Evolutionary conservation across 2,113 vertebrate genomes (phyloP).

Genomic region (Ramphastos sulfuratus): DNA sequence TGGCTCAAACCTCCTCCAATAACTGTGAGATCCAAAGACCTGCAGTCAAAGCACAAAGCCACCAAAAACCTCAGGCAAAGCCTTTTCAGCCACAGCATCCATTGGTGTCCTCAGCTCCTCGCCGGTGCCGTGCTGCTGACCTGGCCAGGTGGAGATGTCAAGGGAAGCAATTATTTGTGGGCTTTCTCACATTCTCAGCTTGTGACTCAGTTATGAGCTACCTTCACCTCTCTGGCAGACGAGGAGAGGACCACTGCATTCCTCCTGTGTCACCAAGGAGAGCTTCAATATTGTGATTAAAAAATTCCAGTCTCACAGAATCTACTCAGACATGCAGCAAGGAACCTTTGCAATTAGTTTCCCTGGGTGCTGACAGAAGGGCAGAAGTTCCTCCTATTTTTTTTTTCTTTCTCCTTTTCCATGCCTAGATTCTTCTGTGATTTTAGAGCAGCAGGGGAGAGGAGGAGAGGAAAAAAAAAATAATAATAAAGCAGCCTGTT

Average conservation of each 20-base stretch:
- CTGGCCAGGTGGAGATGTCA: background rate
- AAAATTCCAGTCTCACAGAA: background rate
- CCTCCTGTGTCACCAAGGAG: background rate
- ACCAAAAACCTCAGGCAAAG: background rate
- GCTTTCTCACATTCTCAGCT: background rate
- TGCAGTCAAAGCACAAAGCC: constrained; percentile 58
- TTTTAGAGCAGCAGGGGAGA: background rate
- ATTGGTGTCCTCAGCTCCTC: background rate
- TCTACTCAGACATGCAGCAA: background rate
- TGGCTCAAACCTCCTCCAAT: constrained; percentile 20
- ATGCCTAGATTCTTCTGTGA: background rate
- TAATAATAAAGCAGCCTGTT: background rate
- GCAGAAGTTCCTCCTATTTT: background rate
- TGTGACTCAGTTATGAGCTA: background rate
- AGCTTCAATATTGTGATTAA: background rate
- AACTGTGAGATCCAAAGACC: constrained; percentile 45
- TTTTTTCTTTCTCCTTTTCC: background rate
- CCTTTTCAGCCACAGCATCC: background rate
- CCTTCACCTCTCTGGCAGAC: background rate
- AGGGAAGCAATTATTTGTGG: background rate
- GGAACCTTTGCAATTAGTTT: constrained; percentile 23
- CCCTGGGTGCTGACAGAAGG: background rate
- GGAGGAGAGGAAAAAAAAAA: accelerated
- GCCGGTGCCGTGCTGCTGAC: accelerated
- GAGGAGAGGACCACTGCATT: background rate